Evolutionary conservation across 2,797 vertebrate species (phyloP).

Genomic region (Adrianichthys oophorus): DNA sequence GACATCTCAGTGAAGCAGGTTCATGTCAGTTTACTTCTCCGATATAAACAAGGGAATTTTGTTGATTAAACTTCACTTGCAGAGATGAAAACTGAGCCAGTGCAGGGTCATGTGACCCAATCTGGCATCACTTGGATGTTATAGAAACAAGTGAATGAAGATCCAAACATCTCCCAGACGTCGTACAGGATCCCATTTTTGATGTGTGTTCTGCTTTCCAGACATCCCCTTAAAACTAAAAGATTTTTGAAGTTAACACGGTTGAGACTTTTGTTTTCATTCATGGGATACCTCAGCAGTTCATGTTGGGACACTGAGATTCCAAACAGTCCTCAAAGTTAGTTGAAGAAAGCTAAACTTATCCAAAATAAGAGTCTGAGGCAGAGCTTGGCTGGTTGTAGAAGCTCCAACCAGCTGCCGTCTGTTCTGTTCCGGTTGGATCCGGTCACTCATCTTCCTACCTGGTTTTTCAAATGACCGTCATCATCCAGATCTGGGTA

Average conservation of each 20-base stretch:
- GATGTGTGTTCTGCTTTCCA: constrained; percentile 6
- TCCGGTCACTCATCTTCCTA: constrained; percentile 19
- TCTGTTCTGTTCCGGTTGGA: constrained; percentile 20
- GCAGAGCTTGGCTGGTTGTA: constrained; percentile 44
- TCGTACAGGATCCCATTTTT: not conserved
- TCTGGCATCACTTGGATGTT: too few relatives aligned
- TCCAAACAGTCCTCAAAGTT: constrained; percentile 17
- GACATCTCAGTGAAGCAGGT: too few relatives aligned
- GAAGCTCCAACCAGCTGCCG: constrained; percentile 25
- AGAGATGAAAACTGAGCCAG: too few relatives aligned
- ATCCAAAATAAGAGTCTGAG: constrained; percentile 31
- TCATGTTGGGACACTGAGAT: not conserved
- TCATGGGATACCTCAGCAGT: not conserved
- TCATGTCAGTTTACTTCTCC: too few relatives aligned
- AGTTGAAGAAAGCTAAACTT: constrained; percentile 23
- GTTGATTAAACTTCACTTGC: too few relatives aligned
- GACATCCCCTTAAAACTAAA: not conserved
- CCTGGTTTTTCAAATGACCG: constrained; percentile 36
- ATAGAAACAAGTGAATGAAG: too few relatives aligned
- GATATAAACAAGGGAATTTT: too few relatives aligned
- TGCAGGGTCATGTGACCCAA: too few relatives aligned
- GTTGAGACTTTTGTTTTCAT: not conserved
- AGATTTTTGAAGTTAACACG: not conserved
- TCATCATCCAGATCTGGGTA: constrained; percentile 18
- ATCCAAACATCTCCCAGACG: too few relatives aligned